Percentiles rank a stretch among this genome's conserved stretches.
Evolutionary conservation across 1,140 invertebrate genomes (phyloP).

Genomic region (Cydia pomonella): DNA sequence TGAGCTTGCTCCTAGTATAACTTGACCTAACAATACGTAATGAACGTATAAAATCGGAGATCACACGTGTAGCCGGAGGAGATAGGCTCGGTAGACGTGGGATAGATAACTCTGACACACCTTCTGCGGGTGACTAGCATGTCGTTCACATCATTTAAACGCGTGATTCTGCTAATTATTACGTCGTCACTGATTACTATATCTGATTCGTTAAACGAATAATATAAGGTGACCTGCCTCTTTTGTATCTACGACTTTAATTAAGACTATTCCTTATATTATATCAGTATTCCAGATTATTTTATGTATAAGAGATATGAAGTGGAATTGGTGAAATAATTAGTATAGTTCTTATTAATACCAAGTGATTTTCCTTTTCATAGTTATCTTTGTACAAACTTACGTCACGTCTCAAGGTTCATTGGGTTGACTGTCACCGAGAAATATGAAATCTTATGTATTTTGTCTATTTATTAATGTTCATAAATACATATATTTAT

Average conservation of each 20-base stretch:
- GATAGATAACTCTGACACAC: background rate
- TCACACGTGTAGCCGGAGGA: background rate
- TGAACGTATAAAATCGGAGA: background rate
- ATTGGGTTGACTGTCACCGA: slow-evolving; percentile 2
- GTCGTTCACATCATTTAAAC: slow-evolving; percentile 10
- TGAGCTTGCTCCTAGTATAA: background rate
- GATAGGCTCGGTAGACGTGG: background rate
- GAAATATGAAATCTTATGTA: background rate
- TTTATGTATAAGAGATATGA: background rate
- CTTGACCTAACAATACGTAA: background rate
- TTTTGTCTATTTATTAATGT: background rate
- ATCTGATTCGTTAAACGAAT: background rate
- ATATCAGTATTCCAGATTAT: background rate
- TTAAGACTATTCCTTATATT: background rate
- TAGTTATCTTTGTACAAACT: slow-evolving; percentile 30
- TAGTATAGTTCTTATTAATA: slow-evolving; percentile 2
- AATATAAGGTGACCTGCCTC: background rate
- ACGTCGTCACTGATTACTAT: slow-evolving; percentile 5
- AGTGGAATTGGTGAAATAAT: slow-evolving; percentile 22
- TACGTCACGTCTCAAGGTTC: slow-evolving; percentile 8
- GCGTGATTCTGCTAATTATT: slow-evolving; percentile 27
- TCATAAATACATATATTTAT: background rate
- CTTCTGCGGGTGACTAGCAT: slow-evolving; percentile 17
- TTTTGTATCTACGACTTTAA: background rate
- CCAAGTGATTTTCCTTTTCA: slow-evolving; percentile 17